phyloP scores from a whole-genome alignment of 2,888 invertebrate genomes.

The Perithous albicinctus region DNA sequence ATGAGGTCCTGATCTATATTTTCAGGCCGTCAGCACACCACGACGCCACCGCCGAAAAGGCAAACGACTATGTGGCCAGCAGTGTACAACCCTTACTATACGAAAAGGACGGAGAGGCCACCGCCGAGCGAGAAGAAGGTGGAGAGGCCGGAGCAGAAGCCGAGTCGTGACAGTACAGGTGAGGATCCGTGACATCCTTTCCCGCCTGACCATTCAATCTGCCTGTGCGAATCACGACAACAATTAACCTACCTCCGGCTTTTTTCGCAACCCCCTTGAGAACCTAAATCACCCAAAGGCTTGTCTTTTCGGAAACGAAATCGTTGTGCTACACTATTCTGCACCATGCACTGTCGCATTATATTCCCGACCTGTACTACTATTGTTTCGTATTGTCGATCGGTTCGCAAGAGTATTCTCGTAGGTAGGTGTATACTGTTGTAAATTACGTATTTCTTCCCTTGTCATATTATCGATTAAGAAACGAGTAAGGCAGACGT shows the following conservation, averaged over 20 bases:
- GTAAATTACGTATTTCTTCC: constrained; percentile 3
- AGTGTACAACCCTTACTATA: constrained; percentile 81
- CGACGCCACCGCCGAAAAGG: constrained; percentile 79
- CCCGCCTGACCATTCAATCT: constrained; percentile 25
- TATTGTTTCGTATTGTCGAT: constrained; percentile 65
- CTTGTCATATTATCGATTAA: not conserved
- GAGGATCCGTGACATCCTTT: constrained; percentile 71
- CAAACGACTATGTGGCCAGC: constrained; percentile 83
- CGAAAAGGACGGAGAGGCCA: constrained; percentile 83
- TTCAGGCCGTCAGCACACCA: constrained; percentile 83
- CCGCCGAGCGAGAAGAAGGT: constrained; percentile 81
- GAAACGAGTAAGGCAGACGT: not conserved
- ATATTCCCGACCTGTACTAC: constrained; percentile 41
- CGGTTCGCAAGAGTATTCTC: constrained; percentile 19
- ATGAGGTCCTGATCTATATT: constrained; percentile 77
- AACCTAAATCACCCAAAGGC: constrained; percentile 45
- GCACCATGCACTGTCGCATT: constrained; percentile 81
- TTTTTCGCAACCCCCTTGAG: constrained; percentile 40
- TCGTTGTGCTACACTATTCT: constrained; percentile 78
- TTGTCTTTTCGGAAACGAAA: constrained; percentile 66
- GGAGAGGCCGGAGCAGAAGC: constrained; percentile 81
- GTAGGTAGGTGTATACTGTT: constrained; percentile 51
- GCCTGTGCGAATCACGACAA: constrained; percentile 32
- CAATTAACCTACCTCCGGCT: constrained; percentile 42
- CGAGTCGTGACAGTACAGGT: constrained; percentile 81